These are phyloP conservation scores for Acanthurus leucopareius DNA, from an alignment of 2,797 vertebrate genomes.

Conservation along the genomic window DNA sequence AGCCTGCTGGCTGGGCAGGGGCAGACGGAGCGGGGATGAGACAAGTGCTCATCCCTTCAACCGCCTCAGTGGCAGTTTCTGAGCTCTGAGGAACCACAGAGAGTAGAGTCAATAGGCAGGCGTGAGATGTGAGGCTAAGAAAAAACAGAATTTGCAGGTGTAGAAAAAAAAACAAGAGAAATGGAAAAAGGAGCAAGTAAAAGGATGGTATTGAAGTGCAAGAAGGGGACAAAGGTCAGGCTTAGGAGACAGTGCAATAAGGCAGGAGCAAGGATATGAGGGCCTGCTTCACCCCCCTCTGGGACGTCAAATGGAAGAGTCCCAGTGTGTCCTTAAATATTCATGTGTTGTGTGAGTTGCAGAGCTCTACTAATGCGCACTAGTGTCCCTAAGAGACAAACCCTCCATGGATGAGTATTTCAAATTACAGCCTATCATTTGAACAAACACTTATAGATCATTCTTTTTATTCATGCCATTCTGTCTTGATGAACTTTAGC, in stretches of 20 bases:
- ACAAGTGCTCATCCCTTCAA: slow-evolving; percentile 71
- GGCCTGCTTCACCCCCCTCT: slow-evolving; percentile 53
- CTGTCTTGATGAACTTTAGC: background rate
- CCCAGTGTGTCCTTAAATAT: slow-evolving; percentile 86
- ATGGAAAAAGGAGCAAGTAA: slow-evolving; percentile 9
- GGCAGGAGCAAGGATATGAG: slow-evolving; percentile 33
- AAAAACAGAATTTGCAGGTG: slow-evolving; percentile 24
- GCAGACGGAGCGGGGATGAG: slow-evolving; percentile 25
- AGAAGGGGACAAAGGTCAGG: slow-evolving; percentile 58
- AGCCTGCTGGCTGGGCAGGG: slow-evolving; percentile 59
- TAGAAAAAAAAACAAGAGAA: slow-evolving; percentile 8
- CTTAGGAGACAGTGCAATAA: slow-evolving; percentile 42
- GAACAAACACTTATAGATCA: slow-evolving; percentile 62
- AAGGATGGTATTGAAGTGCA: slow-evolving; percentile 31
- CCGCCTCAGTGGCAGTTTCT: slow-evolving; percentile 48
- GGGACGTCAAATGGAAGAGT: slow-evolving; percentile 81
- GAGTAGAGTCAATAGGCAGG: slow-evolving; percentile 30
- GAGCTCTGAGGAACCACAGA: slow-evolving; percentile 54
- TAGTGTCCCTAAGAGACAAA: slow-evolving; percentile 78
- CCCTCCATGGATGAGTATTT: slow-evolving; percentile 72
- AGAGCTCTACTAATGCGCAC: slow-evolving; percentile 78
- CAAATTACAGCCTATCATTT: slow-evolving; percentile 80
- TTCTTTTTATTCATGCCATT: slow-evolving; percentile 58
- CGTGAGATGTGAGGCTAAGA: slow-evolving; percentile 17
- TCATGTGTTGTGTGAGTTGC: slow-evolving; percentile 77